Conservation (phyloP, 2,113 vertebrate genomes). For the Rattus norvegicus region DNA sequence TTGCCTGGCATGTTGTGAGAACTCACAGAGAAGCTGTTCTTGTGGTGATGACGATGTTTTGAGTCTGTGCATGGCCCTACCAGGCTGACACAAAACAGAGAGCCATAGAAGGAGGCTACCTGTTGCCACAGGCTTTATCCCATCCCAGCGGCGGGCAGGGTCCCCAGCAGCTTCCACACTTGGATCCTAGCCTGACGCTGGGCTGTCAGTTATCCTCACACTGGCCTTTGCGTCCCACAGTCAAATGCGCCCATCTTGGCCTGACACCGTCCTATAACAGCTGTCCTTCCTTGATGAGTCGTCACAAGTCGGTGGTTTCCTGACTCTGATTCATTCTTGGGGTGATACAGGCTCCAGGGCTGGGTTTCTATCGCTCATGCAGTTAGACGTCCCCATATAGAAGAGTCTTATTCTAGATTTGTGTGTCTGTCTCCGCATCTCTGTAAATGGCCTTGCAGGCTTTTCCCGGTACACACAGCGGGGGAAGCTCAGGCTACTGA, state of each 20-base stretch:
- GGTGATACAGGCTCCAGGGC: not conserved
- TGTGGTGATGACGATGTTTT: not conserved
- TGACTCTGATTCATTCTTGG: not conserved
- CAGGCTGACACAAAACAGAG: not conserved
- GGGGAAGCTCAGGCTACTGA: not conserved
- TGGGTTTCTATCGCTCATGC: not conserved
- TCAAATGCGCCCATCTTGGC: not conserved
- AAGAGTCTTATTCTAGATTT: not conserved
- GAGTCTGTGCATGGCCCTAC: not conserved
- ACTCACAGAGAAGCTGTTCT: not conserved
- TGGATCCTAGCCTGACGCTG: not conserved
- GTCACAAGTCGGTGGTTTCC: not conserved
- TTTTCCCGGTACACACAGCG: not conserved
- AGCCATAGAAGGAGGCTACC: not conserved
- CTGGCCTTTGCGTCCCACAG: not conserved
- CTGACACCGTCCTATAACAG: not conserved
- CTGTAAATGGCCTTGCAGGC: not conserved
- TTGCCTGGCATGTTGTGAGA: not conserved
- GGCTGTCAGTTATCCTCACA: not conserved
- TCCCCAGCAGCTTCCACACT: not conserved
- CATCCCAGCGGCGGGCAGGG: rapidly evolving
- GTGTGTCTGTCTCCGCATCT: not conserved
- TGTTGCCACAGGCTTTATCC: no score
- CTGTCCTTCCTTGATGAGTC: not conserved
- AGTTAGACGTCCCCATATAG: not conserved